Base-by-base conservation (phyloP, 1,140 invertebrate species). In the Halictus rubicundus region DNA sequence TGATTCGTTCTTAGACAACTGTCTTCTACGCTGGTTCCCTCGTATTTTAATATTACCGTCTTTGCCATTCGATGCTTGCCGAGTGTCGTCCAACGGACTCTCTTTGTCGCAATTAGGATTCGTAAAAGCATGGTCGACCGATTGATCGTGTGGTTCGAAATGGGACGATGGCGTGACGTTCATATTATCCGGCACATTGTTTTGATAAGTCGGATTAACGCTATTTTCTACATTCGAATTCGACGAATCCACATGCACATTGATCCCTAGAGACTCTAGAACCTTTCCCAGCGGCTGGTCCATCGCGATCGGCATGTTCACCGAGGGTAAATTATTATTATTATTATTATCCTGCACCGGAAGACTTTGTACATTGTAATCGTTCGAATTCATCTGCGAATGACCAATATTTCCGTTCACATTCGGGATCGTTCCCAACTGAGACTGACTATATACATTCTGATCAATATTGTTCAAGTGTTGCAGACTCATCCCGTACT, bases 271-370 rank as follows among this genome's bases (percentile, higher is more conserved):
- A 0, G 63, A 74, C 52, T 79, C 52, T 1, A 79, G 49, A 1
- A 79, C 21, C 16, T 79, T 79, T 10, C 78, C 71, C 3, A 79
- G 10, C 2, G 78, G 78, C 4, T 73, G 70, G 5, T 74, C 39
- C 63, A 79, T 79, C 5, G 78, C 70, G n/a, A 27, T 79, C 0
- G 63, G 19, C 19, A 25, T 1, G 1, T 39, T 73, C 21, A 37
- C 2, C 2, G 42, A 0, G 0, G 78, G 54, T 21, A 19, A 1
- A 65, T 46, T 57, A 7, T 64, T 54, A 7, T 64, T 64, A 1
- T n/a, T n/a, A n/a, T n/a, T n/a, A n/a, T 1, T 42, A 0, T 25
- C 5, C 23, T 64, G 60, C 6, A 16, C 4, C 4, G 42, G 37
- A 21, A 23, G 32, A 39, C 32, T 69, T 16, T 46, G n/a, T 42